phyloP scores from a whole-genome alignment of 2,113 vertebrate genomes.

The Lycaon pictus region DNA sequence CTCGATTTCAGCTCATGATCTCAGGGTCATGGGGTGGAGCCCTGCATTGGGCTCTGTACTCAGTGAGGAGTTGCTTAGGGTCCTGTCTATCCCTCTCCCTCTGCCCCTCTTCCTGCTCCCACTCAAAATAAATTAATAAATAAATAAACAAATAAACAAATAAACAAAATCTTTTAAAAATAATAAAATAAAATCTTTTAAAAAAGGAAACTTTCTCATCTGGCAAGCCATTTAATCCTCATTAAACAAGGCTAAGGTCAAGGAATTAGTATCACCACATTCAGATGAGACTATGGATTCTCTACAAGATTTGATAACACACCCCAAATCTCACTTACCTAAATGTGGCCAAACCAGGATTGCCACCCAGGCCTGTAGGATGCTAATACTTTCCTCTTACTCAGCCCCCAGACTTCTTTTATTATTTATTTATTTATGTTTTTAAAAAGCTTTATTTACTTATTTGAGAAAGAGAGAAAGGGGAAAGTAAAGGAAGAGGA shows the following conservation, averaged over 20 bases:
- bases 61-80: background rate
- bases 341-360: background rate
- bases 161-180: background rate
- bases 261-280: background rate
- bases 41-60: background rate
- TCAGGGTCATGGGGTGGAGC: background rate
- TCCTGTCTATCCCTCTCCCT: background rate
- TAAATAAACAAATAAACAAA: no score
- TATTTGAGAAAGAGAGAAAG: background rate
- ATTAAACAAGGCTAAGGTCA: background rate
- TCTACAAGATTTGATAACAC: background rate
- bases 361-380: background rate
- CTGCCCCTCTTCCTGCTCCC: background rate
- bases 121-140: background rate
- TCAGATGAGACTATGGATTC: background rate
- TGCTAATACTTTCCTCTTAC: background rate
- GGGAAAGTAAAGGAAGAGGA: background rate
- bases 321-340: background rate
- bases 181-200: background rate
- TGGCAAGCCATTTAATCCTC: background rate
- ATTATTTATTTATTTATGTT: background rate
- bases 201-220: background rate
- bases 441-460: background rate
- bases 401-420: background rate
- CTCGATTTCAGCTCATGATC: background rate